Evolutionary conservation across 2,797 vertebrate genomes (phyloP).

Genomic region (Pseudochaenichthys georgianus): DNA sequence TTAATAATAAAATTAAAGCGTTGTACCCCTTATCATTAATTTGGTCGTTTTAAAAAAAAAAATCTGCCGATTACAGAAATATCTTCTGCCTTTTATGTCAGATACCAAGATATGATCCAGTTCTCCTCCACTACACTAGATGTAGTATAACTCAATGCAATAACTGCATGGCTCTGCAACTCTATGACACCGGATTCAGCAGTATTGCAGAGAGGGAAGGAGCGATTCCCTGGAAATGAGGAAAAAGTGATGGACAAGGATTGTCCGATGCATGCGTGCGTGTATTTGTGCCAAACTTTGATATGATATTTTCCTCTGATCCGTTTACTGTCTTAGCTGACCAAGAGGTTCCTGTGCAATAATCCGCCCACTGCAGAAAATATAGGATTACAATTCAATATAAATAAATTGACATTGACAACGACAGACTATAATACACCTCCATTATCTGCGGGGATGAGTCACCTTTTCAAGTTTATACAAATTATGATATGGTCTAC

Average conservation of each 20-base stretch:
- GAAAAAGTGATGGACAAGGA: conserved; percentile 50
- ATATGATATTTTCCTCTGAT: conserved; percentile 75
- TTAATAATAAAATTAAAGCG: conserved; percentile 44
- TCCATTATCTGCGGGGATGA: conserved; percentile 54
- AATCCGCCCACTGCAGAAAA: conserved; percentile 52
- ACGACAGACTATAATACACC: conserved; percentile 47
- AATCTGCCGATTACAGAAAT: conserved; percentile 33
- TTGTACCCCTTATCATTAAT: conserved; percentile 48
- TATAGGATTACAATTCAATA: conserved; percentile 63
- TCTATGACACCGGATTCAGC: conserved; percentile 75
- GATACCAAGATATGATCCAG: conserved; percentile 55
- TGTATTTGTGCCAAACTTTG: conserved; percentile 58
- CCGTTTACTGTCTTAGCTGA: conserved; percentile 78
- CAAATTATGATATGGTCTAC: conserved; percentile 9
- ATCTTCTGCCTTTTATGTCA: conserved; percentile 53
- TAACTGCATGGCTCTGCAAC: conserved; percentile 78
- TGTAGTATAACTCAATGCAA: conserved; percentile 74
- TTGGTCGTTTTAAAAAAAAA: conserved; percentile 10
- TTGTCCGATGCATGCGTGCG: conserved; percentile 27
- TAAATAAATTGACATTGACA: conserved; percentile 72
- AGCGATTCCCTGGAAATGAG: conserved; percentile 45
- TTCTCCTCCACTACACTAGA: conserved; percentile 43
- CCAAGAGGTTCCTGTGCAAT: conserved; percentile 74
- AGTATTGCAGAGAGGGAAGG: conserved; percentile 53
- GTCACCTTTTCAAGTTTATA: conserved; percentile 35